Evolutionary conservation across 2,888 invertebrate species (phyloP).

Genomic region (Acleris sparsana): DNA sequence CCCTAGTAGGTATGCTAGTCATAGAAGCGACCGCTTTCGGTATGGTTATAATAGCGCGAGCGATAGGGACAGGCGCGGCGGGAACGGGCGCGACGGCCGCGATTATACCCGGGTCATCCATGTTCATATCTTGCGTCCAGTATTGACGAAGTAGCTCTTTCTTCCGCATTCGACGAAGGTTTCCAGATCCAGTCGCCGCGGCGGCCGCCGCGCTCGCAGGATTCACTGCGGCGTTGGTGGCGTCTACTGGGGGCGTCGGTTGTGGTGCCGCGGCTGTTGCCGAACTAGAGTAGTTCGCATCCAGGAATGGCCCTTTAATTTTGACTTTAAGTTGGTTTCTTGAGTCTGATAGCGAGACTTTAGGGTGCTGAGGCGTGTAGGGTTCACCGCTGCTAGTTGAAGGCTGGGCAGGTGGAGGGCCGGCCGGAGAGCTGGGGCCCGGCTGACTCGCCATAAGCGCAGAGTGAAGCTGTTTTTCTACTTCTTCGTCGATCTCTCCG

Average conservation of each 20-base stretch:
- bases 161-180: constrained; percentile 93
- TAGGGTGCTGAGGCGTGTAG: constrained; percentile 73
- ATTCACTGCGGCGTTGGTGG: constrained; percentile 65
- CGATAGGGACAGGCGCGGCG: constrained; percentile 84
- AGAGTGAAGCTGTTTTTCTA: constrained; percentile 89
- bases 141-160: constrained; percentile 92
- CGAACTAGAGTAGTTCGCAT: constrained; percentile 88
- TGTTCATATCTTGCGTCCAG: constrained; percentile 93
- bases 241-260: constrained; percentile 69
- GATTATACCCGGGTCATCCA: constrained; percentile 87
- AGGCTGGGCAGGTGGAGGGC: constrained; percentile 6
- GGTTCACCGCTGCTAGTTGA: constrained; percentile 19
- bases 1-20: constrained; percentile 93
- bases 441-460: constrained; percentile 85
- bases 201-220: constrained; percentile 72
- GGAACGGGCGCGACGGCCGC: constrained; percentile 78
- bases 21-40: constrained; percentile 95
- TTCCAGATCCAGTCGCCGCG: constrained; percentile 86
- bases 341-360: constrained; percentile 90
- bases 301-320: constrained; percentile 94
- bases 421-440: constrained; percentile 49
- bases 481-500: constrained; percentile 90
- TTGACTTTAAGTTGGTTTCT: constrained; percentile 94
- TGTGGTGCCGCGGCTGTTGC: constrained; percentile 83
- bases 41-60: constrained; percentile 90